phyloP scores from a whole-genome alignment of 2,888 invertebrate species.

The Dasypogon diadema region DNA sequence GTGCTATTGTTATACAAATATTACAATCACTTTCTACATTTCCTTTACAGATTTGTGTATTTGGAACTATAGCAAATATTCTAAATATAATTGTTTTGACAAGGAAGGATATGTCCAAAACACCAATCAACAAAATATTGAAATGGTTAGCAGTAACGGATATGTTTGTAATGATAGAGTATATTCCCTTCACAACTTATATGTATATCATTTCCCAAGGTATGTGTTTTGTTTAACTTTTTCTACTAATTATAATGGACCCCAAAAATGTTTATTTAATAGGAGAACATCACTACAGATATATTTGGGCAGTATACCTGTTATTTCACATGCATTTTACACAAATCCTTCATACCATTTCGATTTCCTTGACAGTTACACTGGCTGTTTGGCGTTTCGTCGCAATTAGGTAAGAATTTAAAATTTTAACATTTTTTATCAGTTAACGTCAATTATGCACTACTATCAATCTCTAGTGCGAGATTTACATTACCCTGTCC shows the following conservation, averaged over 20 bases:
- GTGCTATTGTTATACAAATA: too few species aligned
- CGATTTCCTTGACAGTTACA: constrained; percentile 92
- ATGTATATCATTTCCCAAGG: constrained; percentile 76
- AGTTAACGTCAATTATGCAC: too few species aligned
- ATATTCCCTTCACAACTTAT: constrained; percentile 80
- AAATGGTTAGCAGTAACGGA: constrained; percentile 89
- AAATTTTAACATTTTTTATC: too few species aligned
- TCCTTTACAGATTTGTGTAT: constrained; percentile 82
- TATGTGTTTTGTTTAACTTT: constrained; percentile 56
- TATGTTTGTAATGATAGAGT: constrained; percentile 90
- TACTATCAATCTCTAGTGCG: too few species aligned
- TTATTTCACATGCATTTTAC: constrained; percentile 91
- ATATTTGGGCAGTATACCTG: constrained; percentile 85
- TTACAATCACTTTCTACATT: too few species aligned
- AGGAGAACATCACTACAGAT: constrained; percentile 90
- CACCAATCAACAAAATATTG: constrained; percentile 88
- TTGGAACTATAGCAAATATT: constrained; percentile 88
- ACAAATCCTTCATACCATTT: constrained; percentile 89
- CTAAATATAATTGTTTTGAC: constrained; percentile 90
- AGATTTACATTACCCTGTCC: too few species aligned
- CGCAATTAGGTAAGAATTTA: constrained; percentile 78
- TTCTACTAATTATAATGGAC: not conserved
- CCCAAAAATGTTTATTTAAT: too few species aligned
- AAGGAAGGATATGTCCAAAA: constrained; percentile 81
- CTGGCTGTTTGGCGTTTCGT: constrained; percentile 93